phyloP scores from a whole-genome alignment of 2,113 vertebrate genomes.

The Rattus norvegicus region DNA sequence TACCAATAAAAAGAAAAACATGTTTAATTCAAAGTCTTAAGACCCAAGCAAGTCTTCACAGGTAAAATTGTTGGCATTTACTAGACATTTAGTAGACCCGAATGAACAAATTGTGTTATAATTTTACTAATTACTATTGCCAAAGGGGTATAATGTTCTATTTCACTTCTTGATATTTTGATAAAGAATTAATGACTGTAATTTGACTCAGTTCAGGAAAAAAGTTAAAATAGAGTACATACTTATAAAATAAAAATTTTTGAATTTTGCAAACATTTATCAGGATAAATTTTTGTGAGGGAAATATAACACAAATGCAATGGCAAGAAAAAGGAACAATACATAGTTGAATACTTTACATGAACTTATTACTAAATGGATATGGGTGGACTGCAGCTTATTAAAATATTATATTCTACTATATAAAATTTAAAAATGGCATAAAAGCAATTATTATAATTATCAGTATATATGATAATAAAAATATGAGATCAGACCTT shows the following conservation, averaged over 20 bases:
- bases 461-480: background rate
- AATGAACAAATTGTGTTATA: background rate
- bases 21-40: background rate
- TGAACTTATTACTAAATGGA: background rate
- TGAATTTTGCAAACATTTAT: background rate
- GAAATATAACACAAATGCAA: background rate
- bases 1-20: background rate
- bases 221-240: background rate
- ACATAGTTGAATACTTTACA: background rate
- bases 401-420: background rate
- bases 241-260: background rate
- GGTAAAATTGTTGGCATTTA: background rate
- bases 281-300: background rate
- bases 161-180: background rate
- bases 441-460: background rate
- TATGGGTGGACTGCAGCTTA: background rate
- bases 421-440: background rate
- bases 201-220: background rate
- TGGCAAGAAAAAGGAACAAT: background rate
- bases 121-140: background rate
- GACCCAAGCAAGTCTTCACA: background rate
- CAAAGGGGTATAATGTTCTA: background rate
- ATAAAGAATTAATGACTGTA: background rate
- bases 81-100: background rate
- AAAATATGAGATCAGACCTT: too few species aligned